These are phyloP conservation scores for Cosmia pyralina DNA, from an alignment of 2,888 invertebrate genomes.

Conservation along the genomic window DNA sequence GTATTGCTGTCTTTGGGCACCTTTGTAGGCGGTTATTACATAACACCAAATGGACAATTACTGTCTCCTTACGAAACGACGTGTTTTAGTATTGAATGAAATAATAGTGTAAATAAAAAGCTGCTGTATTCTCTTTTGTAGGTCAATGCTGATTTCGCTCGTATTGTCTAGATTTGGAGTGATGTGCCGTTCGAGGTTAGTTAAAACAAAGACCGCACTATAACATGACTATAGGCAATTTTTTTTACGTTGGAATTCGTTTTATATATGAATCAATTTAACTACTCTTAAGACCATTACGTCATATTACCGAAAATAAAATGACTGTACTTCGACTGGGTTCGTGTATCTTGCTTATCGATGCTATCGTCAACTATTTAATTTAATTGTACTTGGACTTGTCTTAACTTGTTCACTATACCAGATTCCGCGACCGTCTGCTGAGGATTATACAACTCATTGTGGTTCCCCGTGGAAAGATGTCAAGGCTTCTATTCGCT, in stretches of 20 bases:
- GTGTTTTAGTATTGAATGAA: slow-evolving; percentile 44
- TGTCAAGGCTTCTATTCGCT: slow-evolving; percentile 74
- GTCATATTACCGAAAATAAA: slow-evolving; percentile 23
- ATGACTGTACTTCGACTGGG: slow-evolving; percentile 1
- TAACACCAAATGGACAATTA: slow-evolving; percentile 52
- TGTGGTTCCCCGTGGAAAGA: slow-evolving; percentile 65
- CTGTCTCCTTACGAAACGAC: slow-evolving; percentile 51
- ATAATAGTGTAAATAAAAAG: slow-evolving; percentile 52
- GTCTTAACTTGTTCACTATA: slow-evolving; percentile 42
- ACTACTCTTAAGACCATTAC: neutral
- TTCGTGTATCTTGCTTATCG: slow-evolving; percentile 24
- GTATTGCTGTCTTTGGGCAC: slow-evolving; percentile 52
- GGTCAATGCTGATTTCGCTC: slow-evolving; percentile 75
- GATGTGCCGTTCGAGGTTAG: slow-evolving; percentile 62
- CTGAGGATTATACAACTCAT: slow-evolving; percentile 50
- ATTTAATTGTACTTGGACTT: slow-evolving; percentile 40
- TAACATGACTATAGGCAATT: slow-evolving; percentile 23
- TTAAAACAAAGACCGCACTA: slow-evolving; percentile 38
- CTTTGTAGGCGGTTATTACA: slow-evolving; percentile 53
- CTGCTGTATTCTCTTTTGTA: slow-evolving; percentile 58
- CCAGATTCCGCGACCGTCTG: slow-evolving; percentile 59
- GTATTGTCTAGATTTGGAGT: slow-evolving; percentile 67
- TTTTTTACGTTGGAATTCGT: slow-evolving; percentile 8
- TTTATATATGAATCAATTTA: slow-evolving; percentile 29
- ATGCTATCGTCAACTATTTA: slow-evolving; percentile 33